Conservation (phyloP, 2,797 vertebrate species). For the Loriculus beryllinus region DNA sequence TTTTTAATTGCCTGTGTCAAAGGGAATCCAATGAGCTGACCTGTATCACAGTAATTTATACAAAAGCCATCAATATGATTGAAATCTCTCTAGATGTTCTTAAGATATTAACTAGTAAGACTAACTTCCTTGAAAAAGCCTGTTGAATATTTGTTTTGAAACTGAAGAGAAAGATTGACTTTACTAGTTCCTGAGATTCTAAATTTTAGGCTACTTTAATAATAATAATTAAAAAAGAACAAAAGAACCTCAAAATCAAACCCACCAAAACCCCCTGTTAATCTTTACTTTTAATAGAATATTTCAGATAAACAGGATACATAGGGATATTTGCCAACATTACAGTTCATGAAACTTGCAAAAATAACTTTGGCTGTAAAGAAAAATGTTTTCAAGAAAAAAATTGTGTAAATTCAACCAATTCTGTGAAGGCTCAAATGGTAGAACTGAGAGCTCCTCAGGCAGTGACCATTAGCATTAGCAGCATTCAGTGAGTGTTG, state of each 20-base stretch:
- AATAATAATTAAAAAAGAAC: not conserved
- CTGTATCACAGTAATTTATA: not conserved
- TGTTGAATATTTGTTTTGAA: not conserved
- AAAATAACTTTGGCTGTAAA: not conserved
- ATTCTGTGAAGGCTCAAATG: not conserved
- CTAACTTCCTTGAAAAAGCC: not conserved
- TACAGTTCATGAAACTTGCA: not conserved
- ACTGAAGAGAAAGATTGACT: not conserved
- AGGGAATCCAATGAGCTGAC: not conserved
- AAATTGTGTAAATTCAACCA: rapidly evolving
- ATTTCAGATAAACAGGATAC: not conserved
- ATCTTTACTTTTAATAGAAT: not conserved
- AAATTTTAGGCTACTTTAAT: not conserved
- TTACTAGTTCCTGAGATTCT: not conserved
- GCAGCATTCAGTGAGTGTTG: not conserved
- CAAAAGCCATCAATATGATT: not conserved
- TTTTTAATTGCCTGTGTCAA: not conserved
- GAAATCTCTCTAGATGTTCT: not conserved
- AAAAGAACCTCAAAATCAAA: not conserved
- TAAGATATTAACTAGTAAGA: not conserved
- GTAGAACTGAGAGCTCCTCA: not conserved
- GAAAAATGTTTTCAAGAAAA: not conserved
- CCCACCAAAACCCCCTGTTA: rapidly evolving
- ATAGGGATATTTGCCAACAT: not conserved
- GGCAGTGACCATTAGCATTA: not conserved